Evolutionary conservation across 2,113 vertebrate genomes (phyloP).

Genomic region (Chauna torquata): DNA sequence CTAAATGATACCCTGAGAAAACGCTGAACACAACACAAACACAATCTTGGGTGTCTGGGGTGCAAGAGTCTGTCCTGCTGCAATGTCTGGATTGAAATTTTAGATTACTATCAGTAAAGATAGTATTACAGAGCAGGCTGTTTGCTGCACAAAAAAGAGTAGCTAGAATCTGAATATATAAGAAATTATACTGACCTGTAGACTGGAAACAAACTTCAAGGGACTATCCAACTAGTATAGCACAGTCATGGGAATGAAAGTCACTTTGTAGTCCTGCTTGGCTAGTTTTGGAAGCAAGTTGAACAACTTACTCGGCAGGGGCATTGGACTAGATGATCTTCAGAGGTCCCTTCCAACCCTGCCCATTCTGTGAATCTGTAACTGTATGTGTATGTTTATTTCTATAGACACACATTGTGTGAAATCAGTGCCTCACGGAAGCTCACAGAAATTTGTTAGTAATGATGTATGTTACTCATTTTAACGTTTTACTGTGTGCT

Average conservation of each 20-base stretch:
- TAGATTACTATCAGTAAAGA: neutral
- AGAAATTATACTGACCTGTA: neutral
- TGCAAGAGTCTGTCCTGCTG: neutral
- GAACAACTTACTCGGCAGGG: too few species aligned
- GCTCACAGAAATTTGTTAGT: neutral
- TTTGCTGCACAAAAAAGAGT: neutral
- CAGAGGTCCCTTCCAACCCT: too few species aligned
- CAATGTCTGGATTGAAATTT: neutral
- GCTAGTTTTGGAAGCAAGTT: neutral
- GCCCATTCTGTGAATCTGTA: too few species aligned
- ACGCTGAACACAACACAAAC: neutral
- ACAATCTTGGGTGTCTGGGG: neutral
- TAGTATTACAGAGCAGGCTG: neutral
- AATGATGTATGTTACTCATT: neutral
- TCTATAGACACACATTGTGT: neutral
- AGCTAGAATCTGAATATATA: neutral
- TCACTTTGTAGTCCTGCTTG: neutral
- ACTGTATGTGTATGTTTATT: neutral
- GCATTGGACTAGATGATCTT: too few species aligned
- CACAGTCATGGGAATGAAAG: neutral
- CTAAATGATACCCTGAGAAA: neutral
- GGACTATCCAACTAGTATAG: neutral
- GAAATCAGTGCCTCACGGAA: neutral
- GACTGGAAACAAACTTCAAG: neutral
- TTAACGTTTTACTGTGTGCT: neutral